These are phyloP conservation scores for Neotoma lepida DNA, from an alignment of 2,113 vertebrate genomes.

Conservation along the genomic window DNA sequence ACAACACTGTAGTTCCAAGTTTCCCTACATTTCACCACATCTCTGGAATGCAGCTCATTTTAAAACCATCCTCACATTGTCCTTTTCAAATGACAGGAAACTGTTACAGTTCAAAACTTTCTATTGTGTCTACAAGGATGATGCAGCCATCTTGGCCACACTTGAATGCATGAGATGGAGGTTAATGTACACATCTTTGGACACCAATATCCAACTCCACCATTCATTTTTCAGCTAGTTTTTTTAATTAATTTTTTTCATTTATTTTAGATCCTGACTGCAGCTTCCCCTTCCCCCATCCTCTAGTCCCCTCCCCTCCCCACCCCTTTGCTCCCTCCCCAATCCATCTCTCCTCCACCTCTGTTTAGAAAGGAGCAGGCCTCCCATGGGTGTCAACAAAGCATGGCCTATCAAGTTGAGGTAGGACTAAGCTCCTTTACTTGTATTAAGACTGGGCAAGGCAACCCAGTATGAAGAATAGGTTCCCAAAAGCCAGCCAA, in stretches of 20 bases:
- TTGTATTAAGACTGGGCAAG: not conserved
- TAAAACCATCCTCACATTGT: not conserved
- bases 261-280: too few relatives aligned
- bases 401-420: not conserved
- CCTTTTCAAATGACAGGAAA: not conserved
- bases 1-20: too few relatives aligned
- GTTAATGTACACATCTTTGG: not conserved
- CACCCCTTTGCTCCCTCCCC: too few relatives aligned
- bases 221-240: not conserved
- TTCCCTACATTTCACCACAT: not conserved
- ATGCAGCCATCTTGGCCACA: not conserved
- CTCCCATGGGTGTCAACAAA: not conserved
- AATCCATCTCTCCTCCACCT: too few relatives aligned
- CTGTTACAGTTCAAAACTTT: not conserved
- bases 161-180: not conserved
- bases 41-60: not conserved
- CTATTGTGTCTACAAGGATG: accelerated
- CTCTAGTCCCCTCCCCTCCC: too few relatives aligned
- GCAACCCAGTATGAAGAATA: not conserved
- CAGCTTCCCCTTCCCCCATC: too few relatives aligned
- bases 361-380: not conserved
- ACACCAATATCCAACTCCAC: not conserved
- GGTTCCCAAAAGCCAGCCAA: not conserved
- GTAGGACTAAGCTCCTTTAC: not conserved
- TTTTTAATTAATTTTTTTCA: too few relatives aligned